Evolutionary conservation across 2,797 vertebrate species (phyloP), one percentile per base, ranked within the genome.

Genomic region (Melanogrammus aeglefinus): DNA sequence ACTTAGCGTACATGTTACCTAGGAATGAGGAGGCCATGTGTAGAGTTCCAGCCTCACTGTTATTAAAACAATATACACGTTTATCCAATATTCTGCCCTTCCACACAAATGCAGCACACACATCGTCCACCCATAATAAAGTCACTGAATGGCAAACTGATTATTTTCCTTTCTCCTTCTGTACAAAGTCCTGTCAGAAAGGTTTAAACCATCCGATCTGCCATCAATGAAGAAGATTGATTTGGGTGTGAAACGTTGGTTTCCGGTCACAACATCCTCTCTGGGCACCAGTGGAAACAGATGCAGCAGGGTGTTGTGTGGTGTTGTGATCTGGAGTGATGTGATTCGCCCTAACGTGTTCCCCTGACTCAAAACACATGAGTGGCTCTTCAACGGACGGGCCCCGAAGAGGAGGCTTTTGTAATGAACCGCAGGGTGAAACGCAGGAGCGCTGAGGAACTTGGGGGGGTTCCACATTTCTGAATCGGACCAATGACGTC

Each of bases 191-290:
- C 41, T 13, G 41, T 44, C 41, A 86, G 88, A 18, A 21, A 21
- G 9, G 88, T 91, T 57, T 86, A 86, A 87, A 88, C 82, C 87
- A 89, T 89, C 85, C 84, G 87, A 86, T 88, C 78, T 77, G 81
- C 87, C 90, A 89, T 91, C 90, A 86, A 83, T 75, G 78, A 79
- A 88, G n/a, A 86, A 93, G 92, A 93, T 92, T 93, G 94, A 95
- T 96, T 93, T 94, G 82, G 84, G 92, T 92, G 91, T 92, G 91
- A 92, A 93, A 93, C 92, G 89, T 95, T 94, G 92, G 92, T 94
- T 92, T 93, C 94, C 94, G 95, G 94, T 95, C 95, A 95, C 91
- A 94, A 94, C 93, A 94, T 96, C 95, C 95, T 94, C 92, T 91
- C 89, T 90, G 87, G 85, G 81, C 80, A 83, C 93, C 94, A 95